Conservation (phyloP, 2,113 vertebrate genomes). For the Cinclus mexicanus region DNA sequence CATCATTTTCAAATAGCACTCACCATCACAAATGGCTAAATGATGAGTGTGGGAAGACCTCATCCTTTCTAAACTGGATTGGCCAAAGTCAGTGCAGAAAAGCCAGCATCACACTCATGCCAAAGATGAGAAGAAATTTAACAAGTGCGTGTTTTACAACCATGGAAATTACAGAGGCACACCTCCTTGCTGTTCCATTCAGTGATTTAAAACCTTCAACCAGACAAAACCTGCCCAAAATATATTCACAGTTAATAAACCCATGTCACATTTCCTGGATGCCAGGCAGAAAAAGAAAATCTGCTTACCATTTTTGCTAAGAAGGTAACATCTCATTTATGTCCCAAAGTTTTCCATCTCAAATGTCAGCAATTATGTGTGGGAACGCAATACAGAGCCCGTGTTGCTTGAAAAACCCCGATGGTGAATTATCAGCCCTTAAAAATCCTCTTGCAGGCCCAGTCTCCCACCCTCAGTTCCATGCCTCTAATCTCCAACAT, state of each 20-base stretch:
- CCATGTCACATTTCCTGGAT: neutral
- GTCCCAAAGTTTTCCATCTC: neutral
- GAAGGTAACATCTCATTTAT: neutral
- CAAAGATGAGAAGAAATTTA: neutral
- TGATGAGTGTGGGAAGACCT: rapidly evolving
- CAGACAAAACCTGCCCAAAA: neutral
- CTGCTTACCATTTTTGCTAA: neutral
- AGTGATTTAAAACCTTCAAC: neutral
- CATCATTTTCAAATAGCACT: neutral
- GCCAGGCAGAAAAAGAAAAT: neutral
- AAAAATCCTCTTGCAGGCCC: neutral
- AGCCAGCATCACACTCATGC: rapidly evolving
- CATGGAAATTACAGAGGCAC: rapidly evolving
- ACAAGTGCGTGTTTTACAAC: rapidly evolving
- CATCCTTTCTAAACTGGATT: neutral
- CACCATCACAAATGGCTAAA: neutral
- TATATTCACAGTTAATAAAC: neutral
- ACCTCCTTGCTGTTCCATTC: neutral
- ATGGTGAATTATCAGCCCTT: neutral
- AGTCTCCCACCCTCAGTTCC: neutral
- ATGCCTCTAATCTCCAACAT: neutral
- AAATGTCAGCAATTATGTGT: neutral
- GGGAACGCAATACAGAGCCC: neutral
- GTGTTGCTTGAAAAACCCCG: neutral
- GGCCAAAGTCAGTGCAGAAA: neutral